Percentiles rank a stretch among this genome's conserved stretches.
Evolutionary conservation across 2,888 invertebrate genomes (phyloP).

Genomic region (Drosophila tripunctata): DNA sequence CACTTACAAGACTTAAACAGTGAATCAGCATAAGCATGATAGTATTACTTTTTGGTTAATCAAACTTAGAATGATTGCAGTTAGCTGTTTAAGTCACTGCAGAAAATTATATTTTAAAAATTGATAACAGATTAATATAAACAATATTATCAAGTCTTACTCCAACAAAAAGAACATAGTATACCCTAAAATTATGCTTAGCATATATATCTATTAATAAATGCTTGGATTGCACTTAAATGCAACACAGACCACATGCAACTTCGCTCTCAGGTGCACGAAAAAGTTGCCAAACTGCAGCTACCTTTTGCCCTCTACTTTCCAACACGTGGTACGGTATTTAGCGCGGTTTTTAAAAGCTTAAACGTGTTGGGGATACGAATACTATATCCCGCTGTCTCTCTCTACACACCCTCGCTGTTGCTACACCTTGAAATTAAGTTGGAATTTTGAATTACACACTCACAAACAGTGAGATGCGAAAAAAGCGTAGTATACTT

Average conservation of each 20-base stretch:
- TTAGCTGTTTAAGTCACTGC: no score
- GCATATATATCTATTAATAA: no score
- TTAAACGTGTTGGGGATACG: constrained; percentile 70
- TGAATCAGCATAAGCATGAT: no score
- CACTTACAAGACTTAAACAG: no score
- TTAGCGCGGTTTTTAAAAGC: constrained; percentile 71
- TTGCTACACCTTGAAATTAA: constrained; percentile 62
- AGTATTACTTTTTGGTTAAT: no score
- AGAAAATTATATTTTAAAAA: no score
- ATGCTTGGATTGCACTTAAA: constrained; percentile 35
- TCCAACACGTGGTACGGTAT: constrained; percentile 25
- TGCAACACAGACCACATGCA: constrained; percentile 23
- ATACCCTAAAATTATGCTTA: neutral
- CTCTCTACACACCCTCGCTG: neutral
- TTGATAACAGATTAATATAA: no score
- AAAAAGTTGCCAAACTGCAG: constrained; percentile 18
- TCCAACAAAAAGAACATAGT: neutral
- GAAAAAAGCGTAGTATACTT: constrained; percentile 53
- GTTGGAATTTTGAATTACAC: constrained; percentile 73
- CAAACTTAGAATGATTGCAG: no score
- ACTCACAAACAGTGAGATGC: constrained; percentile 17
- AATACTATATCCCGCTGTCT: constrained; percentile 4
- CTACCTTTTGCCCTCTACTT: neutral
- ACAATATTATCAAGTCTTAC: no score
- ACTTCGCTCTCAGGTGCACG: constrained; percentile 41